Conservation (phyloP, 1,140 invertebrate genomes). For the Habropoda laboriosa region DNA sequence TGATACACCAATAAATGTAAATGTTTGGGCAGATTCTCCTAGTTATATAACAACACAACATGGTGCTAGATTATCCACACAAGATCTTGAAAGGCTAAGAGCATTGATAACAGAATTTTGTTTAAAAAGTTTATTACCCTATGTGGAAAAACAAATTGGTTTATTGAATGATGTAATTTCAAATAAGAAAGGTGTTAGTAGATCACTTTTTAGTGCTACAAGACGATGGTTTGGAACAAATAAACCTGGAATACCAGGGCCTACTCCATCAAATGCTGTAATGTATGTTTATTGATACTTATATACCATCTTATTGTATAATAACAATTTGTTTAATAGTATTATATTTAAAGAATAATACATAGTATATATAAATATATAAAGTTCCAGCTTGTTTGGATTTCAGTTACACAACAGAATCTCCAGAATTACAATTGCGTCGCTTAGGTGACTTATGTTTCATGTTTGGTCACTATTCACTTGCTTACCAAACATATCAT, state of each 20-base stretch:
- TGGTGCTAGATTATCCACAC: conserved; percentile 89
- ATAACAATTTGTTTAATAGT: not conserved
- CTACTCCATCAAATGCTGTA: conserved; percentile 88
- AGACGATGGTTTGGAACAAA: conserved; percentile 97
- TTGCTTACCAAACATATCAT: conserved; percentile 97
- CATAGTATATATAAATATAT: conserved; percentile 38
- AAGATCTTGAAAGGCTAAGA: conserved; percentile 92
- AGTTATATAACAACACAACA: conserved; percentile 81
- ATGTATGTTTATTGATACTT: conserved; percentile 84
- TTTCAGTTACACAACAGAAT: conserved; percentile 91
- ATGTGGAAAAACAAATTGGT: conserved; percentile 93
- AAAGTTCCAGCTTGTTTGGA: conserved; percentile 41
- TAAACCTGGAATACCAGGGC: conserved; percentile 87
- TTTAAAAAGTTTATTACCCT: conserved; percentile 92
- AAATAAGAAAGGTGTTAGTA: conserved; percentile 95
- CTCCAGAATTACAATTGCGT: conserved; percentile 95
- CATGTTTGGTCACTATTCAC: conserved; percentile 96
- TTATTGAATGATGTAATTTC: conserved; percentile 91
- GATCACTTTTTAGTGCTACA: conserved; percentile 95
- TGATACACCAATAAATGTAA: conserved; percentile 83
- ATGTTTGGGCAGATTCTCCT: conserved; percentile 83
- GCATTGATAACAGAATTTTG: conserved; percentile 94
- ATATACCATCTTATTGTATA: not conserved
- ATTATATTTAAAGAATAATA: not conserved
- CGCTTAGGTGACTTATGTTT: conserved; percentile 97